Conservation (phyloP, 2,888 invertebrate species). For the Heliconius erato region DNA sequence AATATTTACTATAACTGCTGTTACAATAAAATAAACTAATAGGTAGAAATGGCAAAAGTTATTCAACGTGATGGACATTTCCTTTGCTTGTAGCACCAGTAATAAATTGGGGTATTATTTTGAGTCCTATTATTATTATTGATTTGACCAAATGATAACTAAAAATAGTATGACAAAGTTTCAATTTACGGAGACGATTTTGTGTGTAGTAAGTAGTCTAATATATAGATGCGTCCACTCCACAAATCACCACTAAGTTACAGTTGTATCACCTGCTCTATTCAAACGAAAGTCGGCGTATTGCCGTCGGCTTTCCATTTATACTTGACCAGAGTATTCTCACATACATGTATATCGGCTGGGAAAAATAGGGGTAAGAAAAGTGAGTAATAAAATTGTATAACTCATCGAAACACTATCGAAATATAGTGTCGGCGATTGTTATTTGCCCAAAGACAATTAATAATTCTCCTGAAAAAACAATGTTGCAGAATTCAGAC, state of each 20-base stretch:
- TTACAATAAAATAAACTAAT: no score
- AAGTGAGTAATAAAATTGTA: neutral
- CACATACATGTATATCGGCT: neutral
- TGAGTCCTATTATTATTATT: neutral
- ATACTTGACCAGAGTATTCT: conserved; percentile 7
- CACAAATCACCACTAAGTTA: neutral
- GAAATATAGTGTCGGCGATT: neutral
- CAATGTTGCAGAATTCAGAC: neutral
- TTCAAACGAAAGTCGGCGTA: conserved; percentile 19
- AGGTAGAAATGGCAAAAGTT: no score
- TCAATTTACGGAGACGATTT: neutral
- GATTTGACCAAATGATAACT: neutral
- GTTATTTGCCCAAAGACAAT: no score
- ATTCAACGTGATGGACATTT: no score
- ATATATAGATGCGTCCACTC: neutral
- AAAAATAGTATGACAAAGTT: neutral
- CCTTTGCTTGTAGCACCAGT: no score
- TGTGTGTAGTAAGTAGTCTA: neutral
- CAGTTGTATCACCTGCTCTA: neutral
- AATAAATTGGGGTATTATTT: neutral
- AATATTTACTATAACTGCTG: neutral
- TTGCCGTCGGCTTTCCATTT: conserved; percentile 23
- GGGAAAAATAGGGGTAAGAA: neutral
- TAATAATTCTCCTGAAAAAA: no score
- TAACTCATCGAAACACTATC: no score